Percentiles rank a stretch among this genome's conserved stretches.
phyloP scores from a whole-genome alignment of 2,888 invertebrate genomes.

The Chalcosyrphus nemorum region DNA sequence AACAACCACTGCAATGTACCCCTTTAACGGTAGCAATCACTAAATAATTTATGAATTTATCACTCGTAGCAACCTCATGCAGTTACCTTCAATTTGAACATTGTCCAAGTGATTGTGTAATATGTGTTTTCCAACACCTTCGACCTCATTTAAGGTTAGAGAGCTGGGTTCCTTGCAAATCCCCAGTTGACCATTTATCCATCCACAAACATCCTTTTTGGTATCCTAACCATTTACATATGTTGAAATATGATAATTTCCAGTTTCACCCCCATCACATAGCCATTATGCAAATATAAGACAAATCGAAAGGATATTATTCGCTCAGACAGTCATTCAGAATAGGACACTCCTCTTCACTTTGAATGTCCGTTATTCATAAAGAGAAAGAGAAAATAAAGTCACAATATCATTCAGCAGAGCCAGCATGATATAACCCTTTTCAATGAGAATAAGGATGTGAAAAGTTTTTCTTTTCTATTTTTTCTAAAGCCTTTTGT shows the following conservation, averaged over 20 bases:
- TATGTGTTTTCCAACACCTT: conserved; percentile 2
- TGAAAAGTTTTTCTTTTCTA: too few relatives aligned
- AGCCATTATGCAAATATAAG: conserved; percentile 50
- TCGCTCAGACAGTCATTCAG: conserved; percentile 25
- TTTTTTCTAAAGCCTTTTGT: not conserved
- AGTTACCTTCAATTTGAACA: not conserved
- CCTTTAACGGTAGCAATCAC: not conserved
- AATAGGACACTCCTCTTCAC: not conserved
- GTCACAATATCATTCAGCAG: conserved; percentile 15
- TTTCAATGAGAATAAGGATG: not conserved
- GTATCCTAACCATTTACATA: conserved; percentile 19
- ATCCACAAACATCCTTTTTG: not conserved
- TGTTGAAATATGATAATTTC: conserved; percentile 34
- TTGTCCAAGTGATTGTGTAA: not conserved
- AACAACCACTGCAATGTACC: not conserved
- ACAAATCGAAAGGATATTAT: conserved; percentile 58
- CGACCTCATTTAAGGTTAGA: not conserved
- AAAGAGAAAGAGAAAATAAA: not conserved
- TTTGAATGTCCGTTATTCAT: not conserved
- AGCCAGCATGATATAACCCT: not conserved
- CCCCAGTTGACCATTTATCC: conserved; percentile 6
- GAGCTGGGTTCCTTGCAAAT: not conserved
- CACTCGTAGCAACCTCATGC: not conserved
- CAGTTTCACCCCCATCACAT: conserved; percentile 17
- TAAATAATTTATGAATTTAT: conserved; percentile 26